Evolutionary conservation across 37 sponge, comb jelly and placozoan species (phyloP), one percentile per base, ranked within the genome.

Genomic region (Halichondria panicea): DNA sequence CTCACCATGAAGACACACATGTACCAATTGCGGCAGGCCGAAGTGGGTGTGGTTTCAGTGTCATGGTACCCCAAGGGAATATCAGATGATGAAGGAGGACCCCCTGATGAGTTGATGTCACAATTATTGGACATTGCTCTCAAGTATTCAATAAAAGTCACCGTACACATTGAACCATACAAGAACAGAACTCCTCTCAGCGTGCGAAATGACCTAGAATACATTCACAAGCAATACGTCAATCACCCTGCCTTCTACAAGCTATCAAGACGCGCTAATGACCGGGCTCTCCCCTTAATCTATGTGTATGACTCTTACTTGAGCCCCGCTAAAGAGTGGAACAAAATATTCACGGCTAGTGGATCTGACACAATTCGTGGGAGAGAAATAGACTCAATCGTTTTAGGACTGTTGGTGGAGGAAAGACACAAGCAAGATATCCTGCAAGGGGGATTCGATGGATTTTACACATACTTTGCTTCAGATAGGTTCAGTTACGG

Each of bases 401-500:
- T 65, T 1, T 71, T 94, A 21, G 71, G 63, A 4, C 63, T 94
- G 18, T 46, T 94, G 13, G 88, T 88, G 30, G 59, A 84, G 18
- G 30, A 69, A 30, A 7, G 39, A 11, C 67, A 91, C 39, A 57
- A 76, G 44, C 42, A 52, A 27, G 39, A 36, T 11, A 56, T 91
- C 25, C 22, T 72, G n/a, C 27, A 28, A 13, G 81, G 85, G 44
- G 87, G 87, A 30, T 94, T 94, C 70, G 92, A 94, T 77, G 95
- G 95, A 7, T 91, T 91, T 70, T 94, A 91, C 68, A 94, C 95
- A 0, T 94, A 94, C 78, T 94, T 94, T 83, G 92, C 89, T 15
- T 56, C 89, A 28, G 58, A 83, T 30, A 65, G 63, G 2, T 94
- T 94, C 83, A 88, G 88, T 15, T 94, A 71, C 71, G 95, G 95